Evolutionary conservation across 1,140 invertebrate genomes (phyloP), one percentile per base, ranked within the genome.

Genomic region (Chelonus insularis): DNA sequence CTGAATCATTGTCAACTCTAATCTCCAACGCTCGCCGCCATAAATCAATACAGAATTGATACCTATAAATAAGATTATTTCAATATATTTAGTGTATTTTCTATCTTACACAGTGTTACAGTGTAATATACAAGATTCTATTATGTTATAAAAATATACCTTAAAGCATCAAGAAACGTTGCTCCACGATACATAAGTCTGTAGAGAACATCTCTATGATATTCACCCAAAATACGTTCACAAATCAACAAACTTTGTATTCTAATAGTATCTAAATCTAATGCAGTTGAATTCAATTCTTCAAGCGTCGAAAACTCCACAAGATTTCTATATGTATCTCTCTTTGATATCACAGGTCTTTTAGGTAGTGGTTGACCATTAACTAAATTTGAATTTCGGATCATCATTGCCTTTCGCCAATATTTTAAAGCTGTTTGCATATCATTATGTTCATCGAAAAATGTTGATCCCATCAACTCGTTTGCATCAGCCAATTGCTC

Each of bases 191-290:
- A 87, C 85, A 88, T 87, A 1, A 87, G 65, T 32, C 91, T 85
- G 68, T 92, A 93, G n/a, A 95, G 85, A 58, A 90, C 91, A 73
- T 95, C 92, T 77, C 93, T 93, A 74, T 95, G 93, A 66, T 86
- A 77, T 4, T 86, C 80, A 3, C 92, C 93, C 23, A 95, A 80
- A 67, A 95, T 89, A 69, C 93, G 82, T 77, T 93, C 91, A 64
- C 89, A 90, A 60, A 95, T 91, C 8, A 95, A 75, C 43, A 95
- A 77, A 72, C 91, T 91, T 73, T 95, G 93, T 68, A 89, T 90
- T 60, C 91, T 84, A 79, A 95, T 87, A 1, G 85, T 86, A 80
- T 95, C 93, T 57, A 93, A 82, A 77, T 95, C 91, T 0, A 85
- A 82, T 23, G 87, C 83, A 16, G 92, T 84, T 37, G 84, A 83